phyloP scores from a whole-genome alignment of 1,140 invertebrate species.

The Eumaeus atala region DNA sequence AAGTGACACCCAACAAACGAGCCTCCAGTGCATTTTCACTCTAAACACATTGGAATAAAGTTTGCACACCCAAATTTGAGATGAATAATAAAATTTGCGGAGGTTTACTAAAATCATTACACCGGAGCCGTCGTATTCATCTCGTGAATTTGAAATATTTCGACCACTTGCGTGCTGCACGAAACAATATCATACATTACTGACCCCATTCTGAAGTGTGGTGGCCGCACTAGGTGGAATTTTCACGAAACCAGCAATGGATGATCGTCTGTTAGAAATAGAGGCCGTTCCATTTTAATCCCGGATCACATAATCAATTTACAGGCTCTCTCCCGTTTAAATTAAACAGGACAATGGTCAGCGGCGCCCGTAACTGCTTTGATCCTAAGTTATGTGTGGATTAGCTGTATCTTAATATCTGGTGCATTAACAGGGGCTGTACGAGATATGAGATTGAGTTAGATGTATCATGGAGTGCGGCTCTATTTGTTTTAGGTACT shows the following conservation, averaged over 20 bases:
- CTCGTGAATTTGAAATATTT: conserved; percentile 5
- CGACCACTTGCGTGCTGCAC: neutral
- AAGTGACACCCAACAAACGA: conserved; percentile 1
- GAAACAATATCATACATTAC: conserved; percentile 18
- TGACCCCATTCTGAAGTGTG: conserved; percentile 6
- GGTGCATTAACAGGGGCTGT: conserved; percentile 3
- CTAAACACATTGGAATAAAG: conserved; percentile 20
- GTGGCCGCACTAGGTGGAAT: neutral
- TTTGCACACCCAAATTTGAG: neutral
- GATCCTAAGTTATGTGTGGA: conserved; percentile 71
- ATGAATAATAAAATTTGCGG: conserved; percentile 30
- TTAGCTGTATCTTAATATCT: conserved; percentile 71
- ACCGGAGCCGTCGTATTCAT: conserved; percentile 27
- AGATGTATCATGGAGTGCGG: no score
- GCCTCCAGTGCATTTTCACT: conserved; percentile 21
- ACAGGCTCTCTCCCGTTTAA: conserved; percentile 52
- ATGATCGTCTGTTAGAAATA: neutral
- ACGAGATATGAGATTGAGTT: no score
- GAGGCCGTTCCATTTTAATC: neutral
- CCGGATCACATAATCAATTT: conserved; percentile 35
- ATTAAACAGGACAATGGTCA: conserved; percentile 73
- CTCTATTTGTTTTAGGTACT: no score
- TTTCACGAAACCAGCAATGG: conserved; percentile 25
- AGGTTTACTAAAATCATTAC: conserved; percentile 64
- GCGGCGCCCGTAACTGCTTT: conserved; percentile 48